phyloP scores from a whole-genome alignment of 2,888 invertebrate genomes.

The Eutolmus rufibarbis region DNA sequence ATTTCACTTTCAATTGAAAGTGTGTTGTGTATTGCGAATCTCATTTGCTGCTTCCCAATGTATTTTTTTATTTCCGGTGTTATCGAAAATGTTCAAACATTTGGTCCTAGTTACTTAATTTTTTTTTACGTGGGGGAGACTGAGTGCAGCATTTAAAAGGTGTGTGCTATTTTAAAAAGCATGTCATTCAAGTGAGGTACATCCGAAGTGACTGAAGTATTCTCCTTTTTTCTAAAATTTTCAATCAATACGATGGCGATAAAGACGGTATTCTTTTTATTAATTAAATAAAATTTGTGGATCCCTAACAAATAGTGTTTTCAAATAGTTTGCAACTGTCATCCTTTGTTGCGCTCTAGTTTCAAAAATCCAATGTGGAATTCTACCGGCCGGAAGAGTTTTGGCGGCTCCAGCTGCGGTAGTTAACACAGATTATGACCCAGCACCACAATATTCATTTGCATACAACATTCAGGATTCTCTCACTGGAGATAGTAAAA shows the following conservation, averaged over 20 bases:
- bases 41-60: neutral
- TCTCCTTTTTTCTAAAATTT: neutral
- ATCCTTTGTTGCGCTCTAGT: slow-evolving; percentile 51
- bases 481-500: slow-evolving; percentile 69
- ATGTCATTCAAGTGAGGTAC: neutral
- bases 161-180: neutral
- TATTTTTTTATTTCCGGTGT: slow-evolving; percentile 33
- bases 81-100: neutral
- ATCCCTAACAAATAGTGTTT: neutral
- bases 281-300: neutral
- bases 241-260: neutral
- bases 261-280: neutral
- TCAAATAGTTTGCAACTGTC: slow-evolving; percentile 43
- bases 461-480: slow-evolving; percentile 75
- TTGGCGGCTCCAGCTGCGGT: slow-evolving; percentile 51
- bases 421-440: slow-evolving; percentile 54
- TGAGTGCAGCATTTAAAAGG: neutral
- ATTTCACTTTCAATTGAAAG: slow-evolving; percentile 47
- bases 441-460: slow-evolving; percentile 70
- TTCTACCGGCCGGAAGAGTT: slow-evolving; percentile 44
- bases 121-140: neutral
- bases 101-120: neutral
- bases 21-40: neutral
- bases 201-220: neutral
- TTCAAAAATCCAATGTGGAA: slow-evolving; percentile 50